Conservation (phyloP, 2,113 vertebrate species). For the Rhipidura dahli region DNA sequence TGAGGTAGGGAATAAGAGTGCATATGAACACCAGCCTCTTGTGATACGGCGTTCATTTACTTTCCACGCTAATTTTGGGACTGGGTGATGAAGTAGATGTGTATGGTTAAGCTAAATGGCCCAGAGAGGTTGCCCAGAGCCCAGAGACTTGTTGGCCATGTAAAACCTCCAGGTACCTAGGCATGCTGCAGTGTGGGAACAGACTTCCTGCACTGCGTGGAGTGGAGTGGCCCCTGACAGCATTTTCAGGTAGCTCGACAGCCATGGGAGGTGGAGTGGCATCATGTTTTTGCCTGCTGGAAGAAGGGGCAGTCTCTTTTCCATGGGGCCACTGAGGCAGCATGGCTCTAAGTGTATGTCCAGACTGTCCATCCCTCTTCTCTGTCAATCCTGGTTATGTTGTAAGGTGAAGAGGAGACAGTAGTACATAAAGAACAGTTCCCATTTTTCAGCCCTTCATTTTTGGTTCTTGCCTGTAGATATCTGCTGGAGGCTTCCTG, state of each 20-base stretch:
- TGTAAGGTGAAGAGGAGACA: neutral
- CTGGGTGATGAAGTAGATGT: neutral
- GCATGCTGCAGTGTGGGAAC: too few relatives aligned
- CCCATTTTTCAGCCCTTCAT: neutral
- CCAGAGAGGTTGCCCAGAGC: neutral
- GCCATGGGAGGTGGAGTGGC: neutral
- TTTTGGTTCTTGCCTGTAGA: neutral
- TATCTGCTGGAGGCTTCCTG: neutral
- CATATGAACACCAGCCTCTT: neutral
- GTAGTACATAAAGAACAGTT: neutral
- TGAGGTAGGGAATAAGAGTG: neutral
- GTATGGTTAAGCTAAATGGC: neutral
- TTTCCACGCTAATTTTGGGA: neutral
- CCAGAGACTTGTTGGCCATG: rapidly evolving
- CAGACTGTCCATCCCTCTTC: neutral
- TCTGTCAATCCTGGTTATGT: neutral
- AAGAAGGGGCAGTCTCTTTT: neutral
- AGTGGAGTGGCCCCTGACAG: neutral
- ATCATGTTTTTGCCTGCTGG: neutral
- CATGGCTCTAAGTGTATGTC: neutral
- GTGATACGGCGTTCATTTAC: neutral
- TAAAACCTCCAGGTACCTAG: neutral
- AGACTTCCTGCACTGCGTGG: neutral
- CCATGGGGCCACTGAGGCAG: neutral
- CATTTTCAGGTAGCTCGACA: neutral